These are phyloP conservation scores for Danaus plexippus DNA, from an alignment of 1,140 invertebrate species.

Conservation along the genomic window DNA sequence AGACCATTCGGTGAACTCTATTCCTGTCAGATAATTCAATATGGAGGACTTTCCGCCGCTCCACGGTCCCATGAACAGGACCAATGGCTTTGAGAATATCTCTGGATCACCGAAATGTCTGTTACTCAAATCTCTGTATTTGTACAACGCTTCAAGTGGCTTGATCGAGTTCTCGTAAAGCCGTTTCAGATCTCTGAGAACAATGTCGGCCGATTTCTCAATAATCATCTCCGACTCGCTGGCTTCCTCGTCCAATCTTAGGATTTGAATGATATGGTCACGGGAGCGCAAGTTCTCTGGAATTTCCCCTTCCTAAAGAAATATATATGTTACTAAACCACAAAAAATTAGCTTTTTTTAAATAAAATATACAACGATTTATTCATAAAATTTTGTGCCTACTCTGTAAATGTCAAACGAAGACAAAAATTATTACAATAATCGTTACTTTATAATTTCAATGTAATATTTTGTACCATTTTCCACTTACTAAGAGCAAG, in stretches of 20 bases:
- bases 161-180: conserved; percentile 91
- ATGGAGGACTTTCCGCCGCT: conserved; percentile 96
- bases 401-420: no score
- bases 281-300: conserved; percentile 83
- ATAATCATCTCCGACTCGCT: conserved; percentile 80
- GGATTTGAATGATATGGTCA: conserved; percentile 84
- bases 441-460: not conserved
- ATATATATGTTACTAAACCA: not conserved
- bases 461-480: not conserved
- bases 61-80: conserved; percentile 96
- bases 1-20: conserved; percentile 86
- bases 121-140: conserved; percentile 93
- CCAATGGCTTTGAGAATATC: conserved; percentile 94
- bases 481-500: conserved; percentile 68
- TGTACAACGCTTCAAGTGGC: conserved; percentile 90
- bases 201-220: conserved; percentile 81
- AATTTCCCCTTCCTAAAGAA: conserved; percentile 77
- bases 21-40: conserved; percentile 92
- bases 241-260: conserved; percentile 85
- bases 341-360: conserved; percentile 3
- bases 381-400: not conserved
- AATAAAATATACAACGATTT: no score
- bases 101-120: conserved; percentile 94
- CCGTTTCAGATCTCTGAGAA: conserved; percentile 88
- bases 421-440: no score